Evolutionary conservation across 1,140 invertebrate genomes (phyloP), one percentile per base, ranked within the genome.

Genomic region (Hypothenemus hampei): DNA sequence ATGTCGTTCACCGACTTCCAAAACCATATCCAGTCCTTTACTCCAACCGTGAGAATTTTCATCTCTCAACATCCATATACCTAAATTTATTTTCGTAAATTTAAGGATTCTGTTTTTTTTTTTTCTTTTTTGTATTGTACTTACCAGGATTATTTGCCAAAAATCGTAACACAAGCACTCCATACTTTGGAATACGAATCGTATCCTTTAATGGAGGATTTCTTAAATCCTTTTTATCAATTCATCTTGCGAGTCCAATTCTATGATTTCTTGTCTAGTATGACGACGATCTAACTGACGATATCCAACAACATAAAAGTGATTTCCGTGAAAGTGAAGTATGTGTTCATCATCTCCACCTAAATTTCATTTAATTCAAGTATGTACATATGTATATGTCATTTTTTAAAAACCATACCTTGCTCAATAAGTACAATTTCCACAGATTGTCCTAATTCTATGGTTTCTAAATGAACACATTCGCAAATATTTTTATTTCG

Each of bases 251-350:
- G 70, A 60, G 57, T 85, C 77, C 65, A 84, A 70, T 37, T 73
- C 65, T 46, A 75, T 75, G 5, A 83, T 67, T 40, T 75, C 69
- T 15, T 75, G 72, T 29, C 77, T 68, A 18, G 69, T 71, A 23
- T 77, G 58, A 15, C 71, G 72, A 16, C 57, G 63, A 11, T 74
- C 73, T 49, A 83, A 82, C 57, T 78, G 74, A 29, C 75, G 66
- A 2, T 76, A 72, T 8, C 75, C 85, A 0, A 85, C 75, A 1
- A 87, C 76, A 62, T 82, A 79, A 69, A 89, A 89, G 61, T 75
- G 81, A 69, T 88, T 82, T 1, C 87, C 86, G 63, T 90, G 86
- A 8, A 89, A 70, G 67, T 90, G 86, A 58, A 87, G 84, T 5
- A 86, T 80, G 65, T 87, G 77, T 48, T 77, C 74, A 36, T 82